Evolutionary conservation across 64 coral and sea anemone species (phyloP).

Genomic region (Stichodactyla mertensii): DNA sequence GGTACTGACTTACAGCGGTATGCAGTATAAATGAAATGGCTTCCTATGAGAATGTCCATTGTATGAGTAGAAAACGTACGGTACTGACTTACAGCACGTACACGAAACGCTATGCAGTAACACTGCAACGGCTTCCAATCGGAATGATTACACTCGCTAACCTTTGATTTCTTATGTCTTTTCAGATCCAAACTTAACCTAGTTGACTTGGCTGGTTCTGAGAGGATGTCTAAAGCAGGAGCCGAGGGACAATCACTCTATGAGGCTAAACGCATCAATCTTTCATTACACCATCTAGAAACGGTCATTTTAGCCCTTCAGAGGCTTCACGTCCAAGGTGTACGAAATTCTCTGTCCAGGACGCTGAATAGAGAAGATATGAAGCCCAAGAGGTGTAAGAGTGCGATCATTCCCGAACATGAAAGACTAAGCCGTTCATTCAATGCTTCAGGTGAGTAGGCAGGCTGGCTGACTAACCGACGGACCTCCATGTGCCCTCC

Average conservation of each 20-base stretch:
- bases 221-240: background rate
- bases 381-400: background rate
- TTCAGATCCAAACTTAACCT: conserved; percentile 49
- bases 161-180: background rate
- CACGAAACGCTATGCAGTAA: no score
- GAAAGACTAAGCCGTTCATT: background rate
- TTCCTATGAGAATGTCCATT: no score
- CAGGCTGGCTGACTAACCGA: no score
- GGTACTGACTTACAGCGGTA: no score
- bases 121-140: no score
- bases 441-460: background rate
- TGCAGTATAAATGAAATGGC: no score
- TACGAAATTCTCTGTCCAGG: background rate
- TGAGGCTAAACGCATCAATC: conserved; percentile 25
- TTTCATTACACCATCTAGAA: conserved; percentile 45
- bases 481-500: no score
- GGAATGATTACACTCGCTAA: no score
- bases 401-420: background rate
- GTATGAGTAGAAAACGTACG: no score
- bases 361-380: background rate
- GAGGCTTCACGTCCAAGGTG: background rate
- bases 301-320: conserved; percentile 44
- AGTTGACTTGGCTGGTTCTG: conserved; percentile 50
- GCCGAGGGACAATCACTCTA: background rate
- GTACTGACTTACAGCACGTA: no score